Evolutionary conservation across 2,888 invertebrate genomes (phyloP), one percentile per base, ranked within the genome.

Genomic region (Minunthozetes semirufus): DNA sequence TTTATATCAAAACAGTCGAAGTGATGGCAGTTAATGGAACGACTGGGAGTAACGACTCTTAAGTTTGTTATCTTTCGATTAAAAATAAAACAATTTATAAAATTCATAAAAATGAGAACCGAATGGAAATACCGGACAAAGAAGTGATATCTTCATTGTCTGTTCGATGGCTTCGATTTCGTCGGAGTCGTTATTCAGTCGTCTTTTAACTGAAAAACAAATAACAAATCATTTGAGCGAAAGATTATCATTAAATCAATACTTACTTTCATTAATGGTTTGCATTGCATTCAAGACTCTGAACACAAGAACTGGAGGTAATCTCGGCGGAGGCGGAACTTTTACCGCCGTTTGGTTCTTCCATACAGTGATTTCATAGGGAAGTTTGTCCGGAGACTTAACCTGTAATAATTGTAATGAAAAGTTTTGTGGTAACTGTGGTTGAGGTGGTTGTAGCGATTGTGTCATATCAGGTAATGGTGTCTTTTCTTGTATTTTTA

Each of bases 1-100:
- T 56, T 19, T 19, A 56, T 56, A 33, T 61, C 61, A 17, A 61
- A 61, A 29, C 61, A 61, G 17, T 61, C 61, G 29, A 61, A 17
- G 29, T 61, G 61, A 22, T 29, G 61, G 15, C 61, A 61, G 2
- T 29, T 22, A 29, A 2, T 4, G 17, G 61, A 61, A 29, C 61
- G 27, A 25, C 15, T 17, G 1, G 61, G 61, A 22, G n/a, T 27
- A 1, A 1, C 6, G 1, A 61, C 27, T 29, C 29, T 22, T 8
- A 13, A 15, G 25, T 61, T 61, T 33, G 61, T 29, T 61, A 61
- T 61, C 61, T 61, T 5, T 13, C 1, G 19, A 4, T 56, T 56
- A 56, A 22, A 50, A 50, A n/a, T 50, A 6, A n/a, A 50, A n/a
- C 17, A 56, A 17, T 19, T 22, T 6, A 56, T 56, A 56, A 5